These are phyloP conservation scores for Beroe forskalii DNA, from an alignment of 37 sponge, comb jelly and placozoan species.

Conservation along the genomic window DNA sequence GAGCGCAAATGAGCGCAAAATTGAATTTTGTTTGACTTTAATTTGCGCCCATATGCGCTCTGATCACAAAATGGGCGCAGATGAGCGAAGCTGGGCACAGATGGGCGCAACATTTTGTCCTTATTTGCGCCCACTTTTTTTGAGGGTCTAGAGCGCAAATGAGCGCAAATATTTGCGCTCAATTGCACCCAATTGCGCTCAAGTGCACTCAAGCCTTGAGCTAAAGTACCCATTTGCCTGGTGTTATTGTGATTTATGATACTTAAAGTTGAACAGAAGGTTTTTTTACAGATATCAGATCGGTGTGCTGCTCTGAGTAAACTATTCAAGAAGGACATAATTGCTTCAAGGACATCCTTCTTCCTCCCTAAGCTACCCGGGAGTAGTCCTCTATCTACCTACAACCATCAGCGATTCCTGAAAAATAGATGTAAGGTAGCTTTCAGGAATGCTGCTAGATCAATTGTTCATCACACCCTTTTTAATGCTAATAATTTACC, in stretches of 20 bases:
- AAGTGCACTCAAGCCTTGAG: too few relatives aligned
- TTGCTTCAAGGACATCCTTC: background rate
- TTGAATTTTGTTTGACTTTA: too few relatives aligned
- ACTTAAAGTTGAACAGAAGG: background rate
- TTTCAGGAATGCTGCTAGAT: background rate
- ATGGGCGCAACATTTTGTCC: too few relatives aligned
- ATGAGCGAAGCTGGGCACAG: too few relatives aligned
- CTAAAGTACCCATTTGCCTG: too few relatives aligned
- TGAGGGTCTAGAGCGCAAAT: too few relatives aligned
- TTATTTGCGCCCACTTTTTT: too few relatives aligned
- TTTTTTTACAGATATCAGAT: background rate
- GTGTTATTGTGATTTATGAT: background rate
- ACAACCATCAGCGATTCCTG: background rate
- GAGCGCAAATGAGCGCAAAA: too few relatives aligned
- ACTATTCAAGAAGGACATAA: background rate
- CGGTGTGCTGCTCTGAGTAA: background rate
- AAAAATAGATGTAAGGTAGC: background rate
- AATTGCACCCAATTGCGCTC: too few relatives aligned
- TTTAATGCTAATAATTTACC: background rate
- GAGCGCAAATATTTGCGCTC: too few relatives aligned
- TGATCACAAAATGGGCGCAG: too few relatives aligned
- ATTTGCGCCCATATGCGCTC: too few relatives aligned
- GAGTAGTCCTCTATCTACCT: background rate
- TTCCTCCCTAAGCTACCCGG: background rate
- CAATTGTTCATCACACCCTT: background rate